Evolutionary conservation across 2,113 vertebrate species (phyloP).

Genomic region (Regulus satrapa): DNA sequence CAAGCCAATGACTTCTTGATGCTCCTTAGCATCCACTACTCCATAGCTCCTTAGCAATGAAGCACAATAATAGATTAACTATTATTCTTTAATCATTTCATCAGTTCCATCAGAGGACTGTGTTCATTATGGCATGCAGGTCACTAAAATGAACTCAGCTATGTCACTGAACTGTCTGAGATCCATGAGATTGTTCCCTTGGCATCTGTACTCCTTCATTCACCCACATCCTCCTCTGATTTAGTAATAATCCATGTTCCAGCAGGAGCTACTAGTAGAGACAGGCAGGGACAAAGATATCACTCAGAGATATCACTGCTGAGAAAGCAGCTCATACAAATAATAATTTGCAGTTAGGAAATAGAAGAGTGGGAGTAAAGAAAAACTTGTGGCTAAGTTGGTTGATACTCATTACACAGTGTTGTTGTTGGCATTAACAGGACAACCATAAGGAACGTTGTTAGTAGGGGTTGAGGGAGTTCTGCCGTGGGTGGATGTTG

Average conservation of each 20-base stretch:
- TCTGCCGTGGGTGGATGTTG: slow-evolving; percentile 17
- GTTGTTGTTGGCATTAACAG: not conserved
- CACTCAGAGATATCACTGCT: too few relatives aligned
- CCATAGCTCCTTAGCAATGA: not conserved
- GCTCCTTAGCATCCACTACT: not conserved
- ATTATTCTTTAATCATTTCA: not conserved
- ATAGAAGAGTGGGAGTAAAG: slow-evolving; percentile 17
- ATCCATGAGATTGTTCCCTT: not conserved
- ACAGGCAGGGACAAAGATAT: not conserved
- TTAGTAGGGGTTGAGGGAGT: not conserved
- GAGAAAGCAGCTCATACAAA: not conserved
- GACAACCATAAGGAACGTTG: not conserved
- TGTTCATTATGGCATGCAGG: not conserved
- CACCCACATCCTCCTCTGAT: not conserved
- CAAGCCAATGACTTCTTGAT: not conserved
- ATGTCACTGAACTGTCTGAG: not conserved
- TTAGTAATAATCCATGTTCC: not conserved
- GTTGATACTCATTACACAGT: slow-evolving; percentile 16
- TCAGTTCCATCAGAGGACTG: not conserved
- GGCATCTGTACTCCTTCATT: not conserved
- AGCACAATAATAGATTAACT: not conserved
- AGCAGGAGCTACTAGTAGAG: not conserved
- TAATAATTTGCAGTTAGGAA: not conserved
- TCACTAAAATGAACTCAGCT: not conserved
- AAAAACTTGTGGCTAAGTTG: not conserved